Conservation (phyloP, 2,797 vertebrate species). For the Siniperca scherzeri region DNA sequence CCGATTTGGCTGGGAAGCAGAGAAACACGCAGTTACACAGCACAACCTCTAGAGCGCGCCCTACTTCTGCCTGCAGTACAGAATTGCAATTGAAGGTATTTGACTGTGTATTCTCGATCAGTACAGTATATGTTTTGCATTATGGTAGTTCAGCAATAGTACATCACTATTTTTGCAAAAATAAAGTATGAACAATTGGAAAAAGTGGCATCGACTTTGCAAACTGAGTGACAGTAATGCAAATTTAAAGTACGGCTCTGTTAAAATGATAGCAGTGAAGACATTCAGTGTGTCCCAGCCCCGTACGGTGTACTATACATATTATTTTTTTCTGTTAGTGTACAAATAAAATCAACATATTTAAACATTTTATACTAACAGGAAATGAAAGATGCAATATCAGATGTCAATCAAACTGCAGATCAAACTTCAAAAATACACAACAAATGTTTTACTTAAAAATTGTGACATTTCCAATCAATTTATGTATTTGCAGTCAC, state of each 20-base stretch:
- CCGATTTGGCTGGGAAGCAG: not conserved
- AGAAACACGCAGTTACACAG: not conserved
- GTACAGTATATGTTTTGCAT: too few species aligned
- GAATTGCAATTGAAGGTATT: not conserved
- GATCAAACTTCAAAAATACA: not conserved
- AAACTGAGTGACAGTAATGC: not conserved
- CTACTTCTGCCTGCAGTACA: not conserved
- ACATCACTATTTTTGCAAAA: not conserved
- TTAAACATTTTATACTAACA: not conserved
- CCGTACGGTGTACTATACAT: not conserved
- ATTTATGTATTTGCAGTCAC: too few species aligned
- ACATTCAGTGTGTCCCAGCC: not conserved
- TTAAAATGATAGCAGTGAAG: not conserved
- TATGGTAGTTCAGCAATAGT: not conserved
- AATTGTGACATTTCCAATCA: too few species aligned
- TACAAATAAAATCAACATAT: not conserved
- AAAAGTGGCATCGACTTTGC: not conserved
- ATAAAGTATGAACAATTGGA: not conserved
- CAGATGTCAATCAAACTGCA: not conserved
- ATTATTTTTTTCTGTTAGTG: too few species aligned
- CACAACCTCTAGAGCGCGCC: constrained; percentile 20
- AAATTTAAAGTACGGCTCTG: not conserved
- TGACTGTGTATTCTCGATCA: not conserved
- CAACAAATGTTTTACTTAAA: too few species aligned
- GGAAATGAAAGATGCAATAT: not conserved